phyloP scores from a whole-genome alignment of 53 echinoderm and acorn worm genomes.

The Astropecten irregularis region DNA sequence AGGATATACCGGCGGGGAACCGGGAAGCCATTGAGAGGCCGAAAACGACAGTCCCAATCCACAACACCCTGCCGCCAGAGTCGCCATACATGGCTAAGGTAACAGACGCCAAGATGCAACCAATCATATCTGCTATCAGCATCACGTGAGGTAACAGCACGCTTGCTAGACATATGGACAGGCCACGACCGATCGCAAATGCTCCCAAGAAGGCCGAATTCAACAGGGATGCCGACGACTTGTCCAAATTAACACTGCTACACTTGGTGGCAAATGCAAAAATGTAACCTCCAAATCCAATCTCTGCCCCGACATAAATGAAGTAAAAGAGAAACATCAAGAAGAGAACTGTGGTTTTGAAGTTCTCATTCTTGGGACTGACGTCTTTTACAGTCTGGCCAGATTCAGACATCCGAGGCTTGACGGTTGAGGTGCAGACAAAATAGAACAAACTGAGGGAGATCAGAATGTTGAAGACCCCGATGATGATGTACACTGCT shows the following conservation, averaged over 20 bases:
- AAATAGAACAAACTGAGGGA: slow-evolving; percentile 75
- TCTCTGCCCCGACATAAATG: slow-evolving; percentile 85
- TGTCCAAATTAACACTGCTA: background rate
- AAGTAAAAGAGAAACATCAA: slow-evolving; percentile 89
- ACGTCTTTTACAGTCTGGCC: background rate
- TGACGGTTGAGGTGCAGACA: slow-evolving; percentile 64
- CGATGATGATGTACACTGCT: slow-evolving; percentile 74
- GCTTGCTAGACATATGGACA: slow-evolving; percentile 85
- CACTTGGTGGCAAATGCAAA: slow-evolving; percentile 47
- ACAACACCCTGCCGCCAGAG: slow-evolving; percentile 37
- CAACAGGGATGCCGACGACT: slow-evolving; percentile 57
- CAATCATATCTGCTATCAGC: slow-evolving; percentile 67
- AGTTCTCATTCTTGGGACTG: slow-evolving; percentile 33
- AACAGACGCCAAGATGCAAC: slow-evolving; percentile 60
- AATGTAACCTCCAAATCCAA: slow-evolving; percentile 81
- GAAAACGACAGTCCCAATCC: slow-evolving; percentile 71
- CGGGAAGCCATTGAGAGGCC: slow-evolving; percentile 92
- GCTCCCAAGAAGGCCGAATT: slow-evolving; percentile 71
- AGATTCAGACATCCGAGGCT: background rate
- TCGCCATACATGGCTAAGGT: slow-evolving; percentile 56
- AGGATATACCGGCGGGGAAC: slow-evolving; percentile 89
- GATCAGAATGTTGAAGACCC: slow-evolving; percentile 44
- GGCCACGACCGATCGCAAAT: slow-evolving; percentile 77
- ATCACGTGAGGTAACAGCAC: slow-evolving; percentile 67
- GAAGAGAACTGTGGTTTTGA: slow-evolving; percentile 56